Conservation (phyloP, 30 jellyfish, hydroid and myxozoan species). For the Haliclystus octoradiatus region DNA sequence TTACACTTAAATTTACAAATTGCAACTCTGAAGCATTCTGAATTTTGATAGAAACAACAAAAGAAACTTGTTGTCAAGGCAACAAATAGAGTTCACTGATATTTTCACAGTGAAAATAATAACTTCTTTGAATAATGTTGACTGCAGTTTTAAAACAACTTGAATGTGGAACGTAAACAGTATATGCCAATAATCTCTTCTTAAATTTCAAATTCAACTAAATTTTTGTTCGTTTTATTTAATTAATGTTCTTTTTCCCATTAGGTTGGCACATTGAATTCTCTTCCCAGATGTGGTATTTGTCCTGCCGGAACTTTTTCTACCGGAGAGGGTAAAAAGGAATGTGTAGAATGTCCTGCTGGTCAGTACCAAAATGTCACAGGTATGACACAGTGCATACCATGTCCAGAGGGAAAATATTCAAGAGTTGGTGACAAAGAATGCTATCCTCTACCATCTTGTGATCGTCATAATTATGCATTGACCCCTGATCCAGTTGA, state of each 20-base stretch:
- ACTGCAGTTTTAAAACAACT: too few relatives aligned
- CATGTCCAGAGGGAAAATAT: conserved; percentile 38
- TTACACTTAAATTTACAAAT: too few relatives aligned
- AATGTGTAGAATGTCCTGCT: conserved; percentile 58
- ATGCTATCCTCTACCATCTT: conserved; percentile 35
- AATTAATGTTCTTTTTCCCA: too few relatives aligned
- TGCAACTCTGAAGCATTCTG: too few relatives aligned
- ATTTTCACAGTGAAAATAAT: too few relatives aligned
- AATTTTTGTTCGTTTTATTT: conserved; percentile 1
- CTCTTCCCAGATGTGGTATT: conserved; percentile 14
- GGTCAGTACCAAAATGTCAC: conserved; percentile 57
- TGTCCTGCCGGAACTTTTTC: conserved; percentile 94
- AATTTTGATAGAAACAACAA: too few relatives aligned
- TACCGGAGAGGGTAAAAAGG: conserved; percentile 35
- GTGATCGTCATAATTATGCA: conserved; percentile 42
- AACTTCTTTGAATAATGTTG: too few relatives aligned
- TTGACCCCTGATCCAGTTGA: conserved; percentile 49
- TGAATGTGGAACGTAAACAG: too few relatives aligned
- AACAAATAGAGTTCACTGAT: too few relatives aligned
- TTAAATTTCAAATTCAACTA: not conserved
- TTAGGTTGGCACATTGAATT: conserved; percentile 45
- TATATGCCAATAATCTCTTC: too few relatives aligned
- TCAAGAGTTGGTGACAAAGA: conserved; percentile 68
- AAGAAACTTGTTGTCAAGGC: too few relatives aligned
- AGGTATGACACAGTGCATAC: conserved; percentile 57